Evolutionary conservation across 2,888 invertebrate species (phyloP), one percentile per base, ranked within the genome.

Genomic region (Sinhomidia bicolor): DNA sequence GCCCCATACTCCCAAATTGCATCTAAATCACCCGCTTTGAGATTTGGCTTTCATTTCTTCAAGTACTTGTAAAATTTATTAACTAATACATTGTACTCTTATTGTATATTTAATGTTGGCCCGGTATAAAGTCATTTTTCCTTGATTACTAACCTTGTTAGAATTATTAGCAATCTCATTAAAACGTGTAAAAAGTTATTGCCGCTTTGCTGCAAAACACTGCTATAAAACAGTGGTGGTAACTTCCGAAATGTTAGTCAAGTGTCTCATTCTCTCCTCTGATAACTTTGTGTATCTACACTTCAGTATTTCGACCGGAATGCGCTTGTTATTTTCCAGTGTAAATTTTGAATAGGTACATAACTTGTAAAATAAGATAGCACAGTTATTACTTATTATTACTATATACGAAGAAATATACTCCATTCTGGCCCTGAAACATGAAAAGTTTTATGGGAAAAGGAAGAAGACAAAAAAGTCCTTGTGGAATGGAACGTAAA

Each of bases 221-320:
- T 10, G 41, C 23, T 20, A 68, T 65, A 68, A 68, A 84, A 74
- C 74, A 74, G 74, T 74, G 57, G 74, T 74, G 57, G 74, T 84
- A 84, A 84, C 83, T 84, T 84, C 83, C 83, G 74, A 60, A 54
- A 41, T 54, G 23, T 32, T 68, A 68, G 36, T 17, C 17, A 6
- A 17, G 62, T 65, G 41, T 36, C 36, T 36, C 36, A 36, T 5
- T 36, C 36, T 5, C 3, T 36, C 4, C 3, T 36, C 36, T 36
- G 36, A 36, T 36, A 36, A 36, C 4, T 36, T 5, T 36, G 7
- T 3, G 7, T 7, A 36, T 36, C 4, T 36, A 36, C 36, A 36
- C n/a, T n/a, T n/a, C n/a, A n/a, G n/a, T 29, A 65, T 65, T 57
- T 17, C 20, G 57, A 12, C 29, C 5, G 32, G n/a, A 32, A 65